Evolutionary conservation across 2,888 invertebrate species (phyloP).

Genomic region (Coleophora deauratella): DNA sequence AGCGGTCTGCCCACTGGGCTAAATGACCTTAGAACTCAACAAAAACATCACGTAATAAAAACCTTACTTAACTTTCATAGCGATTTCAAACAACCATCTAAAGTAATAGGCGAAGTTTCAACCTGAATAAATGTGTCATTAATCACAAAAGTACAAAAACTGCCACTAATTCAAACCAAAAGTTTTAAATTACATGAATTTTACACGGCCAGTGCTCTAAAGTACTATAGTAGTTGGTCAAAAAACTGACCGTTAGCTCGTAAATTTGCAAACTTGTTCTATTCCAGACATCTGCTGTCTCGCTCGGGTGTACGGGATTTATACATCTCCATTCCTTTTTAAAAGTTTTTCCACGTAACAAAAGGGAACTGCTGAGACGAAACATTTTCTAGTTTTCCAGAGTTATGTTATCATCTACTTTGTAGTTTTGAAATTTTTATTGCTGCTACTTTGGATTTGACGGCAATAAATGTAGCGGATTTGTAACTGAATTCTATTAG

Average conservation of each 20-base stretch:
- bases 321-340: slow-evolving; percentile 20
- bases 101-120: slow-evolving; percentile 52
- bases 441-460: background rate
- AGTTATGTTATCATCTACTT: slow-evolving; percentile 8
- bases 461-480: slow-evolving; percentile 1
- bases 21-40: too few relatives aligned
- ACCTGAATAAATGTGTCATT: slow-evolving; percentile 29
- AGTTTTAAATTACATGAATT: slow-evolving; percentile 40
- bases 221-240: slow-evolving; percentile 27
- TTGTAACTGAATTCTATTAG: background rate
- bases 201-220: slow-evolving; percentile 30
- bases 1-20: too few relatives aligned
- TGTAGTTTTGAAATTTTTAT: slow-evolving; percentile 20
- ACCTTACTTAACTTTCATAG: slow-evolving; percentile 43
- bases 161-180: slow-evolving; percentile 29
- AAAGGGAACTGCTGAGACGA: slow-evolving; percentile 17
- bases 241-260: slow-evolving; percentile 33
- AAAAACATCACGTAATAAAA: too few relatives aligned
- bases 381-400: slow-evolving; percentile 7
- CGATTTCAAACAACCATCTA: slow-evolving; percentile 53
- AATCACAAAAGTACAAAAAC: slow-evolving; percentile 37
- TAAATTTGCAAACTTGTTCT: slow-evolving; percentile 41
- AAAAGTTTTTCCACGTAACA: slow-evolving; percentile 18
- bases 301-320: slow-evolving; percentile 23
- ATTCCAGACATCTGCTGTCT: slow-evolving; percentile 36